phyloP scores from a whole-genome alignment of 1,140 invertebrate genomes.

The Mylabris phalerata region DNA sequence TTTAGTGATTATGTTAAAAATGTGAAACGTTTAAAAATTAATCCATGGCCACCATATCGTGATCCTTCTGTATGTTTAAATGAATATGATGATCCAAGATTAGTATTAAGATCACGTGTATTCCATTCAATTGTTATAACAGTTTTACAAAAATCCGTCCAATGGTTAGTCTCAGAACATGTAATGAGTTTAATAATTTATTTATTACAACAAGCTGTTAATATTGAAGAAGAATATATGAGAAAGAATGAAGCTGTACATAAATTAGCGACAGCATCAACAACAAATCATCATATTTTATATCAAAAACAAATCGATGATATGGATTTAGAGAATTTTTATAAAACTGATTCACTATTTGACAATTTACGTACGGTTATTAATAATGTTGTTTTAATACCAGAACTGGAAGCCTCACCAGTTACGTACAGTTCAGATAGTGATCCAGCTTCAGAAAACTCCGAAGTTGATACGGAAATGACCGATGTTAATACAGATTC shows the following conservation, averaged over 20 bases:
- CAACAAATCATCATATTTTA: not conserved
- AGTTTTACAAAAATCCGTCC: conserved; percentile 76
- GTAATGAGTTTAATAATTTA: conserved; percentile 79
- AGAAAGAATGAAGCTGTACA: not conserved
- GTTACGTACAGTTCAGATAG: conserved; percentile 51
- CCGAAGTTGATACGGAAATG: conserved; percentile 43
- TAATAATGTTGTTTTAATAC: conserved; percentile 52
- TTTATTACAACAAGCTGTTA: conserved; percentile 76
- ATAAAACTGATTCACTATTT: conserved; percentile 66
- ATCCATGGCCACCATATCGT: conserved; percentile 79
- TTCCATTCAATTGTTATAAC: conserved; percentile 81
- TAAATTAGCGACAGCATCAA: not conserved
- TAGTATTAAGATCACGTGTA: conserved; percentile 65
- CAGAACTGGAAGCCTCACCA: conserved; percentile 49
- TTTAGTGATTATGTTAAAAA: conserved; percentile 71
- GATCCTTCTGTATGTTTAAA: conserved; percentile 57
- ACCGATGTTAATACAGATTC: conserved; percentile 22
- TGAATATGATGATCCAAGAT: conserved; percentile 65
- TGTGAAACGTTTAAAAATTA: conserved; percentile 34
- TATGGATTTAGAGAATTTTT: conserved; percentile 65
- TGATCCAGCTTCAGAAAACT: conserved; percentile 57
- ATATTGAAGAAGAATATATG: conserved; percentile 38
- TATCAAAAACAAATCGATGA: conserved; percentile 44
- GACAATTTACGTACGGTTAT: conserved; percentile 65
- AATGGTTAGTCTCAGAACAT: conserved; percentile 74